Evolutionary conservation across 92 coral and sea anemone species (phyloP), one percentile per base, ranked within the genome.

Genomic region (Palythoa grandis): DNA sequence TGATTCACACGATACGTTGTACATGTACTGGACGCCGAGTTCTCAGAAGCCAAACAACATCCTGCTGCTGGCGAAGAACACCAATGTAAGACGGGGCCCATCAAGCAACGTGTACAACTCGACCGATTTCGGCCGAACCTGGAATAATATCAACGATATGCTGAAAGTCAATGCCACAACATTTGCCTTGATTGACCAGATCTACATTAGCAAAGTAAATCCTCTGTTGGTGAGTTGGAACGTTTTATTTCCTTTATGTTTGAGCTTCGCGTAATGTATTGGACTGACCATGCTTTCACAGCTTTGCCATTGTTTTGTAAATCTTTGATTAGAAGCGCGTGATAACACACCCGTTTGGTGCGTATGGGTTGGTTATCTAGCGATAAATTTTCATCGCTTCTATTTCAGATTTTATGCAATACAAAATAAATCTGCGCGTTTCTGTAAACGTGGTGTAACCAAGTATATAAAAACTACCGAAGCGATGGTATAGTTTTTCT

Each of bases 101-200:
- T 54, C 82, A 16, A 80, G 72, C 85, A 80, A 24, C 85, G 85
- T 80, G 25, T 80, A 66, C 74, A 47, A 68, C 12, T 80, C 85
- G 4, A 24, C 57, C 15, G 5, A 80, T 58, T 80, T 6, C 60
- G 85, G 85, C 17, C 61, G 13, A 66, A 80, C 4, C 43, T 80
- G 85, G 85, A 23, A 43, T 15, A 80, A 66, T 40, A 80, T 80
- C 60, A 80, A 66, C 47, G 40, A 80, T 13, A 65, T 3, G 73
- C 85, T 80, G 24, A 66, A 80, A 48, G 12, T 68, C 35, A 80
- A 80, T 66, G 24, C 84, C 4, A 79, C 72, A 6, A 10, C 84
- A 20, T 79, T 48, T 79, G 85, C 85, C 52, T 48, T 80, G 85
- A 80, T 80, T 80, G 74, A 80, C 74, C 85, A 80, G 56, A 65